phyloP scores from a whole-genome alignment of 2,113 vertebrate genomes.

The Hippocampus barbouri region DNA sequence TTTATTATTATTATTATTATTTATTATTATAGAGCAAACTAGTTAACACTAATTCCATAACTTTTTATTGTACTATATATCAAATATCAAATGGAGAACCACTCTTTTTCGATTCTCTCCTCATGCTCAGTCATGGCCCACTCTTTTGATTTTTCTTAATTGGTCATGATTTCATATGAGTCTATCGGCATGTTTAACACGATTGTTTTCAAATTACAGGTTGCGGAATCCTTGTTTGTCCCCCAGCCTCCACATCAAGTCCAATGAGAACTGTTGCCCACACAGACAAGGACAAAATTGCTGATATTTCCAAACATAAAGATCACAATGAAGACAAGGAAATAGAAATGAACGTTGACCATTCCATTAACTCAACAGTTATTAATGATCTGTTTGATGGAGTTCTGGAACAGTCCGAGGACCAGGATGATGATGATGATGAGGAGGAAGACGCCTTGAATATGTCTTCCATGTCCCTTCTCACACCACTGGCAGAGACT shows the following conservation, averaged over 20 bases:
- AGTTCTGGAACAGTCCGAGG: slow-evolving; percentile 75
- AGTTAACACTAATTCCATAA: background rate
- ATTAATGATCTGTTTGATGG: slow-evolving; percentile 88
- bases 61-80: background rate
- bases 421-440: slow-evolving; percentile 53
- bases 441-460: slow-evolving; percentile 80
- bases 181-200: background rate
- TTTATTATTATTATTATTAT: no score
- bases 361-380: slow-evolving; percentile 82
- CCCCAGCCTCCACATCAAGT: slow-evolving; percentile 49
- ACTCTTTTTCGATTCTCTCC: background rate
- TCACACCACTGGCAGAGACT: slow-evolving; percentile 87
- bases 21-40: no score
- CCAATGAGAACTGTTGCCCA: slow-evolving; percentile 34
- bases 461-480: slow-evolving; percentile 97
- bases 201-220: slow-evolving; percentile 4
- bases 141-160: no score
- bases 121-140: background rate
- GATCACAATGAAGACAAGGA: slow-evolving; percentile 48
- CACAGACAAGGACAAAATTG: slow-evolving; percentile 3
- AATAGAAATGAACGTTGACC: slow-evolving; percentile 70
- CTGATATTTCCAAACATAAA: slow-evolving; percentile 39
- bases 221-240: background rate
- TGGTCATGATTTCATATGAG: no score
- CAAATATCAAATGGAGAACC: background rate